Conservation (phyloP, 1,140 invertebrate genomes). For the Drosophila lacteicornis region DNA sequence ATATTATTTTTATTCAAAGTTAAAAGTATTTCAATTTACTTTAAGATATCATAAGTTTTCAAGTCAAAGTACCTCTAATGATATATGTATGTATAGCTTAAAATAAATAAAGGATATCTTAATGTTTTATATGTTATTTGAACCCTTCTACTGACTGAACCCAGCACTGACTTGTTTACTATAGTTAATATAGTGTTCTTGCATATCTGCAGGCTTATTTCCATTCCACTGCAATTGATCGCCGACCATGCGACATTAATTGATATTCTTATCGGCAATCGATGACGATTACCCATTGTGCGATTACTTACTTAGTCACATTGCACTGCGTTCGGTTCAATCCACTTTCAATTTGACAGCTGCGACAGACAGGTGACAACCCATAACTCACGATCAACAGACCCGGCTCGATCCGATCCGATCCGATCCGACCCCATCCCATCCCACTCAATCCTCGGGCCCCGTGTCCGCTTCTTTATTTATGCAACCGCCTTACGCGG, state of each 20-base stretch:
- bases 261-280: slow-evolving; percentile 84
- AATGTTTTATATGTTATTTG: not conserved
- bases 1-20: too few relatives aligned
- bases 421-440: slow-evolving; percentile 13
- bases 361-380: slow-evolving; percentile 84
- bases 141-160: not conserved
- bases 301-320: slow-evolving; percentile 49
- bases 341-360: slow-evolving; percentile 85
- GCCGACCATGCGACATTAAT: slow-evolving; percentile 71
- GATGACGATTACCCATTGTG: slow-evolving; percentile 67
- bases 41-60: not conserved
- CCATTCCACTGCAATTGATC: slow-evolving; percentile 23
- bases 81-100: not conserved
- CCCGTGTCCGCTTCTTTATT: slow-evolving; percentile 73
- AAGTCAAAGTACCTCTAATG: not conserved
- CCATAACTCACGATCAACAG: slow-evolving; percentile 75
- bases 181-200: not conserved
- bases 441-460: slow-evolving; percentile 22
- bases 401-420: slow-evolving; percentile 45
- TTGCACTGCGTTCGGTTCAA: slow-evolving; percentile 56
- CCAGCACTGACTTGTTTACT: not conserved
- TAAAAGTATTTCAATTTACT: not conserved
- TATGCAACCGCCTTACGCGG: slow-evolving; percentile 68
- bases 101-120: not conserved
- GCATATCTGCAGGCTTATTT: slow-evolving; percentile 6